Conservation (phyloP, 2,113 vertebrate species). For the Callionymus lyra region DNA sequence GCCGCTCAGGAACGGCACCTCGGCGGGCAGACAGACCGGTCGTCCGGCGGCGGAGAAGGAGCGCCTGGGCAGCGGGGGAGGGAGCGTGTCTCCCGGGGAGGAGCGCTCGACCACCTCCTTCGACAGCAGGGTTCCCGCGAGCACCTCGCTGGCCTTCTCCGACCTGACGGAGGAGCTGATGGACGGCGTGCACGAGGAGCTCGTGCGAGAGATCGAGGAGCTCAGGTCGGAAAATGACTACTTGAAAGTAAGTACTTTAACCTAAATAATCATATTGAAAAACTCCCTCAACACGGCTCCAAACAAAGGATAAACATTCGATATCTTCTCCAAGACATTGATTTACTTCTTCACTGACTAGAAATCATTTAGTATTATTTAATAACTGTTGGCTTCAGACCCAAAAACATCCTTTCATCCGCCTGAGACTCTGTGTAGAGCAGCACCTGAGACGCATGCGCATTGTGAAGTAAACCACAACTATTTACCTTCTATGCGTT, state of each 20-base stretch:
- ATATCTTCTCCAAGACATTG: no score
- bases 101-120: conserved; percentile 78
- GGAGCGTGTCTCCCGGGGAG: conserved; percentile 69
- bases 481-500: no score
- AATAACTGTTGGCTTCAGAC: no score
- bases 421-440: neutral
- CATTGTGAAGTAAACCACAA: no score
- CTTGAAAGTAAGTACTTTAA: conserved; percentile 78
- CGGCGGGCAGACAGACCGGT: conserved; percentile 7
- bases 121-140: conserved; percentile 81
- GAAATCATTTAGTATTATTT: no score
- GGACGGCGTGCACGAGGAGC: conserved; percentile 81
- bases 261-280: no score
- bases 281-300: no score
- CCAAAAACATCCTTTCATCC: no score
- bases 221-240: conserved; percentile 95
- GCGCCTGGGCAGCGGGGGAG: conserved; percentile 50
- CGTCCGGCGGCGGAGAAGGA: conserved; percentile 33
- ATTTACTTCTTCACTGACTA: no score
- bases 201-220: conserved; percentile 87
- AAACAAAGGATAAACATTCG: no score
- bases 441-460: no score
- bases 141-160: conserved; percentile 90
- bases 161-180: conserved; percentile 92
- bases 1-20: conserved; percentile 27